phyloP scores from a whole-genome alignment of 1,140 invertebrate species.

The Aphelenchoides besseyi region DNA sequence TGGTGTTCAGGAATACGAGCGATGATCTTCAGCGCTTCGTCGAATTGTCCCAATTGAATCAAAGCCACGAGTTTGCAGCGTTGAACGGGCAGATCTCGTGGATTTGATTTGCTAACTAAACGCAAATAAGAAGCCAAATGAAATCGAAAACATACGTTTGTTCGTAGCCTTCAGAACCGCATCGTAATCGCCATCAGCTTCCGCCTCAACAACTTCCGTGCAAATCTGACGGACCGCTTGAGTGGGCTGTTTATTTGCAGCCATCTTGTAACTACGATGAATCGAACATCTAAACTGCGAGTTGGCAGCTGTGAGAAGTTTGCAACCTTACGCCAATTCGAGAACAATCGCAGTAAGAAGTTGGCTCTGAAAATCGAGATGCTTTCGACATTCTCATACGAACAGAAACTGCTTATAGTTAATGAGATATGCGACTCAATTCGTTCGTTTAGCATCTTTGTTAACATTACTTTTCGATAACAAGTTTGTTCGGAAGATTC shows the following conservation, averaged over 20 bases:
- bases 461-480: too few relatives aligned
- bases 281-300: neutral
- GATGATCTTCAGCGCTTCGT: constrained; percentile 27
- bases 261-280: neutral
- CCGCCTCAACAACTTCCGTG: constrained; percentile 13
- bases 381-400: too few relatives aligned
- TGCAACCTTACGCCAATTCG: too few relatives aligned
- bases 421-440: too few relatives aligned
- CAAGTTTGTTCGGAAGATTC: too few relatives aligned
- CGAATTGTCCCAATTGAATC: constrained; percentile 21
- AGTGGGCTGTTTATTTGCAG: constrained; percentile 14
- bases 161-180: constrained; percentile 9
- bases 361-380: too few relatives aligned
- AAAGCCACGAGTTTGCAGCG: constrained; percentile 24
- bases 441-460: too few relatives aligned
- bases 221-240: constrained; percentile 11
- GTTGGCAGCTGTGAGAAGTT: too few relatives aligned
- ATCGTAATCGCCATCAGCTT: constrained; percentile 19
- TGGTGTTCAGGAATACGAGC: neutral
- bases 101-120: neutral
- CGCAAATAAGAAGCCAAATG: neutral
- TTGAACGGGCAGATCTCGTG: constrained; percentile 8
- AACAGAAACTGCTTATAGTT: too few relatives aligned
- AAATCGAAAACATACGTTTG: constrained; percentile 6
- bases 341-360: too few relatives aligned